Evolutionary conservation across 2,113 vertebrate species (phyloP).

Genomic region (Colistium nudipinnis): DNA sequence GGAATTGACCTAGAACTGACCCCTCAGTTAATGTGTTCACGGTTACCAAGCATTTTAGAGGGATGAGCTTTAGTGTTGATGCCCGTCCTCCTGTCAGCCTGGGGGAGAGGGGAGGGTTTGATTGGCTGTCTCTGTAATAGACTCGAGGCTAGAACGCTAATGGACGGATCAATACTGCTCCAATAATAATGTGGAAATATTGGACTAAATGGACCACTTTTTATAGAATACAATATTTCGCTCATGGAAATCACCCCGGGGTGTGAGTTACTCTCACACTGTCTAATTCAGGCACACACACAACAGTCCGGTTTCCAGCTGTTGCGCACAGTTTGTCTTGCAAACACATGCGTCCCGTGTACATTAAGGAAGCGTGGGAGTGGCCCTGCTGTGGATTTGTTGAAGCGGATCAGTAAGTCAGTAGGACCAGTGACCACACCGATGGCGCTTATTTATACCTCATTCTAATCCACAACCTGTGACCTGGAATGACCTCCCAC

Average conservation of each 20-base stretch:
- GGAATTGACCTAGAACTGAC: no score
- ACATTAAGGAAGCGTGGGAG: constrained; percentile 14
- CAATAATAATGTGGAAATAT: constrained; percentile 45
- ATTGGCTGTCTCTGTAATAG: not conserved
- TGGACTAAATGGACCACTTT: constrained; percentile 1
- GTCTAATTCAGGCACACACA: not conserved
- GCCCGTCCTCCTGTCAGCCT: constrained; percentile 6
- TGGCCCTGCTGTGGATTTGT: constrained; percentile 59
- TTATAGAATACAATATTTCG: constrained; percentile 23
- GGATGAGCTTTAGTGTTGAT: not conserved
- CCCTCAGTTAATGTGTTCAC: not conserved
- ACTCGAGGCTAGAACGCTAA: not conserved
- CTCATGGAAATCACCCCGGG: no score
- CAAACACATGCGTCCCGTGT: constrained; percentile 40
- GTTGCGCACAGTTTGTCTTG: no score
- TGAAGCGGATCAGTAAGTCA: constrained; percentile 71
- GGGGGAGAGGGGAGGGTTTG: constrained; percentile 8
- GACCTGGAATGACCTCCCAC: constrained; percentile 43
- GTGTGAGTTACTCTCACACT: constrained; percentile 3
- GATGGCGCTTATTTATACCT: constrained; percentile 74
- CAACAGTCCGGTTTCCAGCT: no score
- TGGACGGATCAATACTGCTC: constrained; percentile 49
- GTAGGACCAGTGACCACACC: constrained; percentile 62
- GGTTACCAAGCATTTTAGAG: not conserved
- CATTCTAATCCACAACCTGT: constrained; percentile 64